Percentiles rank a stretch among this genome's conserved stretches.
These are phyloP conservation scores for Dugesia japonica DNA, from an alignment of 2,888 invertebrate genomes.

Conservation along the genomic window DNA sequence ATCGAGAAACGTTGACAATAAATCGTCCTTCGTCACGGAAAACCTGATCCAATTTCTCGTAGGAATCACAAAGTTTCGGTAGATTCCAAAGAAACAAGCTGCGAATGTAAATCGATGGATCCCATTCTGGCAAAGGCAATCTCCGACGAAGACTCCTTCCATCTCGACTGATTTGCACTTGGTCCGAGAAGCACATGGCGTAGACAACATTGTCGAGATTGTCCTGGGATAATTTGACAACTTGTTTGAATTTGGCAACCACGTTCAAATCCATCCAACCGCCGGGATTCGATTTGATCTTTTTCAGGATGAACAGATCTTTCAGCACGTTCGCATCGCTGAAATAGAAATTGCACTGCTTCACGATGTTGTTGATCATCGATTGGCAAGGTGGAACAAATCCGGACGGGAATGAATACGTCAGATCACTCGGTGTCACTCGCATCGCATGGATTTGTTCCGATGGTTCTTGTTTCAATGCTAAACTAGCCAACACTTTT, in stretches of 20 bases:
- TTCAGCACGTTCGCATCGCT: background rate
- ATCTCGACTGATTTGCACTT: background rate
- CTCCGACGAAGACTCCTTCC: background rate
- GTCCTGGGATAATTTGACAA: background rate
- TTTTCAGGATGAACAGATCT: background rate
- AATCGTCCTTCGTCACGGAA: constrained; percentile 3
- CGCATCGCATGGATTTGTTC: background rate
- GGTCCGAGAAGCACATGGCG: constrained; percentile 7
- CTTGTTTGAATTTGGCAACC: background rate
- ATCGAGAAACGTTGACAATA: background rate
- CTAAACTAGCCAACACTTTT: background rate
- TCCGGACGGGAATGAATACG: background rate
- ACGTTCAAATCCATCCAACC: background rate
- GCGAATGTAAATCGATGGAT: background rate
- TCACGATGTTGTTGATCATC: background rate
- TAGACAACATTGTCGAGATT: background rate
- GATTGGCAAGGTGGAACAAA: background rate
- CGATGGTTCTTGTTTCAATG: background rate
- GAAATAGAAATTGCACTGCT: background rate
- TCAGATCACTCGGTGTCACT: background rate
- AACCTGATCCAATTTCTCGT: background rate
- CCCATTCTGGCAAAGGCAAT: background rate
- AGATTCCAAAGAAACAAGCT: background rate
- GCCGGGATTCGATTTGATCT: constrained; percentile 8
- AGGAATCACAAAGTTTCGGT: background rate